These are phyloP conservation scores for Siniperca knerii DNA, from an alignment of 2,113 vertebrate genomes.

Conservation along the genomic window DNA sequence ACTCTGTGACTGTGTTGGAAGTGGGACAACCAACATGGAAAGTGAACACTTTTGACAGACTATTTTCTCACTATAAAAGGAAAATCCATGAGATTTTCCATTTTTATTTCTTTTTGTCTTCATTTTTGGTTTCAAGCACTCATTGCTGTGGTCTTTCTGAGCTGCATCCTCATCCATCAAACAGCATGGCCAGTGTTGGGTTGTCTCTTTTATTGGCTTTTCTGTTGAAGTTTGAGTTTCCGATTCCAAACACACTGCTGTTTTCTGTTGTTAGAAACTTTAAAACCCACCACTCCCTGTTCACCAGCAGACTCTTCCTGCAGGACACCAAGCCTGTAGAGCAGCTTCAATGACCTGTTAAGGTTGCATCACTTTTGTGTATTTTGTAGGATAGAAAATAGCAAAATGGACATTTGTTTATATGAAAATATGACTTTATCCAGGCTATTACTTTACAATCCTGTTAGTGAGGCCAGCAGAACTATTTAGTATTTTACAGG, in stretches of 20 bases:
- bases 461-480: neutral
- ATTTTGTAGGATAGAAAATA: neutral
- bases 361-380: neutral
- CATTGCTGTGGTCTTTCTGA: constrained; percentile 2
- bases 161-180: constrained; percentile 28
- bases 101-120: neutral
- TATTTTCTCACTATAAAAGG: neutral
- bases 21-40: constrained; percentile 25
- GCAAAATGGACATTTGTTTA: neutral
- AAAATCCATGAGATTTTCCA: neutral
- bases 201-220: constrained; percentile 23
- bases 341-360: neutral
- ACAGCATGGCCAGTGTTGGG: neutral
- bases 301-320: neutral
- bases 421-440: neutral
- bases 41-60: constrained; percentile 14
- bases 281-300: constrained; percentile 7
- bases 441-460: neutral
- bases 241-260: neutral
- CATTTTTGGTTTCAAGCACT: neutral
- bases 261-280: constrained; percentile 9
- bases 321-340: neutral
- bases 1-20: constrained; percentile 39
- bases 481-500: neutral
- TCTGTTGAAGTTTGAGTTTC: constrained; percentile 8